These are phyloP conservation scores for Cryptophagus acutangulus DNA, from an alignment of 2,888 invertebrate genomes.

Conservation along the genomic window DNA sequence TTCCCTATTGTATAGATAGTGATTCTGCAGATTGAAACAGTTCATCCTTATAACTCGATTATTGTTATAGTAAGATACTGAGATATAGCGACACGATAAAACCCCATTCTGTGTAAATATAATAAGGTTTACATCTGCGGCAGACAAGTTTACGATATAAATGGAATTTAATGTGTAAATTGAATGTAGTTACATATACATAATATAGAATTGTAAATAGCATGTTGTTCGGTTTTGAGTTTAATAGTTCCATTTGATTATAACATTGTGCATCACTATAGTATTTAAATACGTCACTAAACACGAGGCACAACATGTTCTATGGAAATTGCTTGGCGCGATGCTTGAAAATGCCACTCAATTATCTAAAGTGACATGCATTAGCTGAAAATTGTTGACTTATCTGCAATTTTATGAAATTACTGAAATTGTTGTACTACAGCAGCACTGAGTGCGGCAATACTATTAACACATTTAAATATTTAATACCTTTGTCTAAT, in stretches of 20 bases:
- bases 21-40: slow-evolving; percentile 28
- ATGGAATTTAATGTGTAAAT: slow-evolving; percentile 8
- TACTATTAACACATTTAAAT: too few relatives aligned
- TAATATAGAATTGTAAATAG: slow-evolving; percentile 6
- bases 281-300: too few relatives aligned
- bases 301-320: too few relatives aligned
- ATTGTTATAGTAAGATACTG: slow-evolving; percentile 19
- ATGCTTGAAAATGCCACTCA: too few relatives aligned
- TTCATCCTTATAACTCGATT: slow-evolving; percentile 31
- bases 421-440: too few relatives aligned
- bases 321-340: too few relatives aligned
- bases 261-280: too few relatives aligned
- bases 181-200: slow-evolving; percentile 1
- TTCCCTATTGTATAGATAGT: slow-evolving; percentile 11
- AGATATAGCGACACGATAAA: slow-evolving; percentile 10
- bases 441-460: too few relatives aligned
- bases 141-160: slow-evolving; percentile 8
- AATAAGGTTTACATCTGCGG: slow-evolving; percentile 10
- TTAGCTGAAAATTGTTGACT: too few relatives aligned
- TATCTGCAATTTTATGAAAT: too few relatives aligned
- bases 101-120: slow-evolving; percentile 10
- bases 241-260: slow-evolving; percentile 8
- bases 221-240: slow-evolving; percentile 4
- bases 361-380: too few relatives aligned
- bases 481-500: too few relatives aligned